Conservation (phyloP, 2,888 invertebrate species). For the Arctia plantaginis region DNA sequence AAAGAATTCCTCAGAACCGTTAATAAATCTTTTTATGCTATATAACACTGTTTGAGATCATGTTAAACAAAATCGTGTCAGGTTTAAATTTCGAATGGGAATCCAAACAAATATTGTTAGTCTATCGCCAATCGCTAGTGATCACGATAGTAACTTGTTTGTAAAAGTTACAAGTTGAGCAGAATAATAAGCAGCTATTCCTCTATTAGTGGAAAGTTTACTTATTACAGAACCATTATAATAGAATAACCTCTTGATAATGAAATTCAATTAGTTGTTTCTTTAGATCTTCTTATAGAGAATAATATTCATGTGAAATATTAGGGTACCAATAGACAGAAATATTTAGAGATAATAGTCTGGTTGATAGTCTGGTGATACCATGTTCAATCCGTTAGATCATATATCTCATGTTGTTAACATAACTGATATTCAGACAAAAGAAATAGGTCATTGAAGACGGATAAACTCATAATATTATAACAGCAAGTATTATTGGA, state of each 20-base stretch:
- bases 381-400: no score
- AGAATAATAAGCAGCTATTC: constrained; percentile 29
- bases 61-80: constrained; percentile 38
- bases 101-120: constrained; percentile 47
- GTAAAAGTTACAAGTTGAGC: constrained; percentile 27
- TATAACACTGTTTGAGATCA: constrained; percentile 23
- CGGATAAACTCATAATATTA: neutral
- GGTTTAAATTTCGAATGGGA: constrained; percentile 36
- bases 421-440: neutral
- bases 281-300: neutral
- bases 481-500: no score
- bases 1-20: no score
- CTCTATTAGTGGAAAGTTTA: constrained; percentile 16
- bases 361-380: no score
- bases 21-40: constrained; percentile 10
- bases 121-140: constrained; percentile 37
- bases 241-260: neutral
- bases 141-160: constrained; percentile 46
- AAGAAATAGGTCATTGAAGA: neutral
- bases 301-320: neutral
- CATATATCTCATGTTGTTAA: no score
- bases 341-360: neutral
- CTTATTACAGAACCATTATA: constrained; percentile 18
- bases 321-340: neutral
- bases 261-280: neutral